Percentiles rank a stretch among this genome's conserved stretches.
Conservation (phyloP, 53 echinoderm and acorn worm species). For the Pentamera pediparva region DNA sequence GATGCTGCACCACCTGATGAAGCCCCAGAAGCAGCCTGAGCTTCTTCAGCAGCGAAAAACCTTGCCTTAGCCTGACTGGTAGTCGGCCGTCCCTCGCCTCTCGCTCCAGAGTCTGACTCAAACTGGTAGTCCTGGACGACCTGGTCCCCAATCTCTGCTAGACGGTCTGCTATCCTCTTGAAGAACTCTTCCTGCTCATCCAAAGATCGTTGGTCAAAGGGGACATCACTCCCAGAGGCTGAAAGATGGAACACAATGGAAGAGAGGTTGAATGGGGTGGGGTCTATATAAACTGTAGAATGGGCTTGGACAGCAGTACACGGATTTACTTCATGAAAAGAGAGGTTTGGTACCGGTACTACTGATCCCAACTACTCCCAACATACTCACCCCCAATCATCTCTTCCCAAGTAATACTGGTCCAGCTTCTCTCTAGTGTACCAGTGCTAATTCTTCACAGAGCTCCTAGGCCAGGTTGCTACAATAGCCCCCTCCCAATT, state of each 20-base stretch:
- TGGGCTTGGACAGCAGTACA: too few relatives aligned
- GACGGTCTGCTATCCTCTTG: conserved; percentile 76
- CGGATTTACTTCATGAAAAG: too few relatives aligned
- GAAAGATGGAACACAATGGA: background rate
- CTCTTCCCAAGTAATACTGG: too few relatives aligned
- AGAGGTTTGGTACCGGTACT: too few relatives aligned
- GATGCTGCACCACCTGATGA: conserved; percentile 1
- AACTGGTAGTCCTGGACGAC: conserved; percentile 57
- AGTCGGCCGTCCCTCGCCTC: conserved; percentile 10
- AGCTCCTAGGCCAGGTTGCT: too few relatives aligned
- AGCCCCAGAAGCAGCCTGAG: background rate
- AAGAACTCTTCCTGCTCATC: conserved; percentile 78
- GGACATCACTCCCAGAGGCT: conserved; percentile 54
- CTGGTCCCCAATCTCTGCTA: conserved; percentile 88
- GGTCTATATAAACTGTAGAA: too few relatives aligned
- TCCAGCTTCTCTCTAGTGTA: too few relatives aligned
- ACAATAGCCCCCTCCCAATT: too few relatives aligned
- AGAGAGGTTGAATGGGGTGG: too few relatives aligned
- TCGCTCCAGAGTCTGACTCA: conserved; percentile 21
- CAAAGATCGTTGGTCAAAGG: conserved; percentile 51
- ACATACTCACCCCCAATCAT: too few relatives aligned
- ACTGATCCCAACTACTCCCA: too few relatives aligned
- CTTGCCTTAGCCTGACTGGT: conserved; percentile 17
- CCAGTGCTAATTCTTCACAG: too few relatives aligned
- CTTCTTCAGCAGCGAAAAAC: background rate